These are phyloP conservation scores for Poicephalus gulielmi DNA, from an alignment of 2,113 vertebrate species.

Conservation along the genomic window DNA sequence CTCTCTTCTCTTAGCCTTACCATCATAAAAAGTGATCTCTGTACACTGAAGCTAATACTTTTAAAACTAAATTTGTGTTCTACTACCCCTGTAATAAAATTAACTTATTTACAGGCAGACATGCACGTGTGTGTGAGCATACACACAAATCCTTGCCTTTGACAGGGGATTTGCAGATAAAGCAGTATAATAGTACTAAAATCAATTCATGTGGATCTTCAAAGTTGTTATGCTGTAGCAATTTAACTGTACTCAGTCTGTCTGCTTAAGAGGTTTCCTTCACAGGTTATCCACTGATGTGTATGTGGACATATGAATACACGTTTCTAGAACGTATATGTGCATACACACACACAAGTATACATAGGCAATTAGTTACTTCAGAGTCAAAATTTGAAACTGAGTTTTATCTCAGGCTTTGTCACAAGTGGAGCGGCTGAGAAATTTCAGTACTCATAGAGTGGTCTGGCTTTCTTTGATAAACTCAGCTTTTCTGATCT, in stretches of 20 bases:
- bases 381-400: background rate
- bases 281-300: background rate
- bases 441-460: background rate
- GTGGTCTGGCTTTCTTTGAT: background rate
- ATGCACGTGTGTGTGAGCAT: accelerated
- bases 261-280: constrained; percentile 2
- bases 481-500: background rate
- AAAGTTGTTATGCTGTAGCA: constrained; percentile 27
- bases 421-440: background rate
- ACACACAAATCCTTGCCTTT: background rate
- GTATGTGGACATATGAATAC: background rate
- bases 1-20: background rate
- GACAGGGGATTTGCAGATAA: constrained; percentile 35
- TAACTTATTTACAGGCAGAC: constrained; percentile 5
- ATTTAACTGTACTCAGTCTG: constrained; percentile 1
- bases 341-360: background rate
- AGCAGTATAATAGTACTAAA: constrained; percentile 5
- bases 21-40: background rate
- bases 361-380: background rate
- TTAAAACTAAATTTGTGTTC: background rate
- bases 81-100: background rate
- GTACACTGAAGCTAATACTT: background rate
- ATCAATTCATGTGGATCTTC: constrained; percentile 33
- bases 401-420: background rate
- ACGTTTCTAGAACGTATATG: background rate